Evolutionary conservation across 1,140 invertebrate species (phyloP).

Genomic region (Zaprionus ornatus): DNA sequence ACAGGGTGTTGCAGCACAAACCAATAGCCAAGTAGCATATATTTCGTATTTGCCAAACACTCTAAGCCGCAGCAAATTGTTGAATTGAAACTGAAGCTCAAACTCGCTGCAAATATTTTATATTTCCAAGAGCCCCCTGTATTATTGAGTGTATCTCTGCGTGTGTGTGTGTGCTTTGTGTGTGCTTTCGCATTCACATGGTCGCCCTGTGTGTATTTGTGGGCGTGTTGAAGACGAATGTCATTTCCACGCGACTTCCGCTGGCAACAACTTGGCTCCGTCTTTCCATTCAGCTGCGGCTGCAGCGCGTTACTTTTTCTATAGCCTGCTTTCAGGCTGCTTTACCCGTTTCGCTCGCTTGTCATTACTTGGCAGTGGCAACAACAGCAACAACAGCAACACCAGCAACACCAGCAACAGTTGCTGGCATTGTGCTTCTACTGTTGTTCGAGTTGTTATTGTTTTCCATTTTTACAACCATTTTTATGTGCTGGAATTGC

Average conservation of each 20-base stretch:
- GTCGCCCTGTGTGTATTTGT: slow-evolving; percentile 42
- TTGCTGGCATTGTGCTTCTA: slow-evolving; percentile 65
- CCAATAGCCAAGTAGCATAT: neutral
- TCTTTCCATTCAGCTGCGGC: neutral
- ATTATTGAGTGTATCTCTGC: neutral
- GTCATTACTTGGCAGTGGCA: slow-evolving; percentile 53
- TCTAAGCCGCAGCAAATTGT: neutral
- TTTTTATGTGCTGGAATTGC: slow-evolving; percentile 69
- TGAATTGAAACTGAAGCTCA: neutral
- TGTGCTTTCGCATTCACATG: slow-evolving; percentile 18
- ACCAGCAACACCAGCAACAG: slow-evolving; percentile 47
- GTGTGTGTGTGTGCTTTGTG: neutral
- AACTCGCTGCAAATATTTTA: no score
- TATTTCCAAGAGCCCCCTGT: slow-evolving; percentile 14
- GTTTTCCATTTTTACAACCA: slow-evolving; percentile 72
- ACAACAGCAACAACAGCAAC: slow-evolving; percentile 26
- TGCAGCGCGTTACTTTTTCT: slow-evolving; percentile 28
- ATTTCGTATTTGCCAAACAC: neutral
- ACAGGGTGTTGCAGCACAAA: slow-evolving; percentile 20
- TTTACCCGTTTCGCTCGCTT: slow-evolving; percentile 42
- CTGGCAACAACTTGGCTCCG: slow-evolving; percentile 42
- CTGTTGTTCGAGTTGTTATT: slow-evolving; percentile 54
- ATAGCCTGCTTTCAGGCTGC: slow-evolving; percentile 56
- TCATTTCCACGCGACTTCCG: slow-evolving; percentile 69
- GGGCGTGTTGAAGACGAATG: slow-evolving; percentile 67